Percentiles rank a stretch among this genome's conserved stretches.
phyloP scores from a whole-genome alignment of 2,113 vertebrate genomes.

The Lathamus discolor region DNA sequence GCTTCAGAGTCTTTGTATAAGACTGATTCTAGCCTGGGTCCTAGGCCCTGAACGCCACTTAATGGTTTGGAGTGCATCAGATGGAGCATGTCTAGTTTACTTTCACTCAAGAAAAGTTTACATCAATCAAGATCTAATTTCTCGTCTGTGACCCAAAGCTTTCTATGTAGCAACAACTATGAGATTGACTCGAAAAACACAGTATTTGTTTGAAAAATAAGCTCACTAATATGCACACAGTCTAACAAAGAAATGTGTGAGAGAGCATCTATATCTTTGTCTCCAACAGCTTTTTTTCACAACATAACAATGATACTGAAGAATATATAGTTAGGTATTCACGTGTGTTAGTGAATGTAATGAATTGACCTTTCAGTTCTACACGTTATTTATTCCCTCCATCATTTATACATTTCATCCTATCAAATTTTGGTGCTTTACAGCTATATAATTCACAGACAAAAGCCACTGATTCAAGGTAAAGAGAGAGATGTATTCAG shows the following conservation, averaged over 20 bases:
- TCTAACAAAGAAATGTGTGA: background rate
- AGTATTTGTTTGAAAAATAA: background rate
- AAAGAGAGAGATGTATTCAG: slow-evolving; percentile 23
- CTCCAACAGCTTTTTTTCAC: background rate
- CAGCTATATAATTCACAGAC: slow-evolving; percentile 26
- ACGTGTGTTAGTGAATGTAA: background rate
- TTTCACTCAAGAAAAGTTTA: background rate
- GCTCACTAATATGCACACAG: background rate
- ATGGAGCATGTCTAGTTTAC: background rate
- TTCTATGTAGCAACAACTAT: fast-evolving
- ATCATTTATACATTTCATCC: slow-evolving; percentile 2
- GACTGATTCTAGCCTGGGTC: background rate
- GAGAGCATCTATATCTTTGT: background rate
- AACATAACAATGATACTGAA: background rate
- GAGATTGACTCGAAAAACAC: background rate
- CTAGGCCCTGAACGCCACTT: background rate
- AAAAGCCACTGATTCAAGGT: slow-evolving; percentile 5
- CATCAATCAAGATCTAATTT: background rate
- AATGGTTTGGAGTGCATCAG: background rate
- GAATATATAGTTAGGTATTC: background rate
- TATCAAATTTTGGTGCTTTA: background rate
- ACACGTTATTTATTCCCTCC: background rate
- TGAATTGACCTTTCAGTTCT: background rate
- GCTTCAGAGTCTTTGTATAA: background rate
- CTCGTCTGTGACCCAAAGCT: background rate